These are phyloP conservation scores for Lepidotrigona ventralis DNA, from an alignment of 1,140 invertebrate species.

Conservation along the genomic window DNA sequence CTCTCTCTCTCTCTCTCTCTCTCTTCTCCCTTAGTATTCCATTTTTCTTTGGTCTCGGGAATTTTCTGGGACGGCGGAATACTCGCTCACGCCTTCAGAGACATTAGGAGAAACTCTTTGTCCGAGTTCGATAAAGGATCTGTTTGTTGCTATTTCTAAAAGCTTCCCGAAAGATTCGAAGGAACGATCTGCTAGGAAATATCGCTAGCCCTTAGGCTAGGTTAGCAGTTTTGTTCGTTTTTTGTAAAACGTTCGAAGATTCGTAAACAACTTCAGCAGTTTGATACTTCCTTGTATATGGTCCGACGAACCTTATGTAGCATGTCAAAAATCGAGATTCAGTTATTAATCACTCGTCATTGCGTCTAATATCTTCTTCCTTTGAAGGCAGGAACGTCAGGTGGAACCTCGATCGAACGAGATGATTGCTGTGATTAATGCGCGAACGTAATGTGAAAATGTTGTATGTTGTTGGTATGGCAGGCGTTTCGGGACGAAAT, in stretches of 20 bases:
- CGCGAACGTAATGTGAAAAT: conserved; percentile 82
- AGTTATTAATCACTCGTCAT: no score
- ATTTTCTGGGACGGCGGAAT: neutral
- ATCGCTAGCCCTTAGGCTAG: no score
- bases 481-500: conserved; percentile 98
- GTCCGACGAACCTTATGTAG: no score
- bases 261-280: no score
- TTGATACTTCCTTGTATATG: no score
- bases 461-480: conserved; percentile 83
- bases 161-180: no score
- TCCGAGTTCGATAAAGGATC: neutral
- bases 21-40: conserved; percentile 12
- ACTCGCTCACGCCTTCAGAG: neutral
- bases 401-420: neutral
- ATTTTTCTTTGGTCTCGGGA: neutral
- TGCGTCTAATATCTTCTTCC: neutral
- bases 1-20: neutral
- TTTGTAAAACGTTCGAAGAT: no score
- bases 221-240: no score
- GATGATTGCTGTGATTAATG: conserved; percentile 47
- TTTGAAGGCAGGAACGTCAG: neutral
- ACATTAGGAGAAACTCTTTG: neutral
- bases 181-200: no score
- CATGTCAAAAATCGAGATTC: no score
- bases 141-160: neutral